Conservation (phyloP, 92 coral and sea anemone genomes). For the Epizoanthus stellaris region DNA sequence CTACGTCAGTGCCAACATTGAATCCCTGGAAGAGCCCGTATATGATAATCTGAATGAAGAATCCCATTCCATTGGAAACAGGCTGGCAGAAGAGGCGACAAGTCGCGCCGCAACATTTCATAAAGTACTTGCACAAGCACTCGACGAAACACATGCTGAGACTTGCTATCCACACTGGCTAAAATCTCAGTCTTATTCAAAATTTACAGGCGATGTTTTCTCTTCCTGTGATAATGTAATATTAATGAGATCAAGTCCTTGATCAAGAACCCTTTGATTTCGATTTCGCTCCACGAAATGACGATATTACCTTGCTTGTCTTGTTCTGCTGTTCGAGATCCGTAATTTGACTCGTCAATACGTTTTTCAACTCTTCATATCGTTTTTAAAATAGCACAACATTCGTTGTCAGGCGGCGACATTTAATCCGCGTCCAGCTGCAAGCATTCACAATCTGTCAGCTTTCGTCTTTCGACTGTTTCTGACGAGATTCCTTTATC, state of each 20-base stretch:
- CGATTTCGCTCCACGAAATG: slow-evolving; percentile 12
- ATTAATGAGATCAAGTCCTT: slow-evolving; percentile 26
- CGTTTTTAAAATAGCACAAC: background rate
- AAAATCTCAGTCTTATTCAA: background rate
- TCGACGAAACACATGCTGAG: slow-evolving; percentile 60
- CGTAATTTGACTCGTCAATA: background rate
- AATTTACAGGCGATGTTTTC: background rate
- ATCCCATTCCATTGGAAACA: slow-evolving; percentile 80
- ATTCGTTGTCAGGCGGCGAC: slow-evolving; percentile 1
- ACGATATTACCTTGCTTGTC: background rate
- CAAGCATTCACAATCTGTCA: background rate
- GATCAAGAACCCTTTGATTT: background rate
- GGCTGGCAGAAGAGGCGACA: slow-evolving; percentile 89
- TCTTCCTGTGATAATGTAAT: slow-evolving; percentile 11
- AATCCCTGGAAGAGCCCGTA: slow-evolving; percentile 91
- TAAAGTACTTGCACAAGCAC: slow-evolving; percentile 77
- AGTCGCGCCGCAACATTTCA: slow-evolving; percentile 78
- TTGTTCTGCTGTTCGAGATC: background rate
- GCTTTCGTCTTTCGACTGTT: background rate
- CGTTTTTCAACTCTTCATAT: background rate
- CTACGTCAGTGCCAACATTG: slow-evolving; percentile 89
- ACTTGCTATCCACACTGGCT: background rate
- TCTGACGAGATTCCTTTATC: slow-evolving; percentile 36
- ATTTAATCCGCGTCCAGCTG: slow-evolving; percentile 34
- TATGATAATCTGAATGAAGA: slow-evolving; percentile 77